Percentiles rank a stretch among this genome's conserved stretches.
Conservation (phyloP, 2,888 invertebrate genomes). For the Gerris lacustris region DNA sequence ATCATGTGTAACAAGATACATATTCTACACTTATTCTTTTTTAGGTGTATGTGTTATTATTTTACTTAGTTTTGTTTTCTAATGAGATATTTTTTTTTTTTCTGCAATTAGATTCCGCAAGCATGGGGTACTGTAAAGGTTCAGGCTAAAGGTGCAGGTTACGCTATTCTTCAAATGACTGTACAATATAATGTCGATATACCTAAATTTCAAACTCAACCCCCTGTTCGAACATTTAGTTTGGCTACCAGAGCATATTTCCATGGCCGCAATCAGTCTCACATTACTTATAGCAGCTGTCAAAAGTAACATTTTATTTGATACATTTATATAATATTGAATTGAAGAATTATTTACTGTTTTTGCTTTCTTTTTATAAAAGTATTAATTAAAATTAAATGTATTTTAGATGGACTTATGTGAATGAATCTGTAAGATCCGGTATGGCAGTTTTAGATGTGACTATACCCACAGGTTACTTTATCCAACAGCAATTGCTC, state of each 20-base stretch:
- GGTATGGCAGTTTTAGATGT: slow-evolving; percentile 82
- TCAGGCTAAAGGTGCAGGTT: slow-evolving; percentile 84
- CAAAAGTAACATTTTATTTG: slow-evolving; percentile 51
- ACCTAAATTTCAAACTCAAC: slow-evolving; percentile 67
- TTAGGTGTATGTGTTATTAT: too few species aligned
- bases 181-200: slow-evolving; percentile 85
- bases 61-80: too few species aligned
- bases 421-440: slow-evolving; percentile 65
- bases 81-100: neutral
- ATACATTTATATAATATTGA: neutral
- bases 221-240: slow-evolving; percentile 69
- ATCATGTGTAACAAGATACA: too few species aligned
- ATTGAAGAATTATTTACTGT: neutral
- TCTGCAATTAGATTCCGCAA: slow-evolving; percentile 57
- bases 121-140: slow-evolving; percentile 93
- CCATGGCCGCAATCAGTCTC: slow-evolving; percentile 86
- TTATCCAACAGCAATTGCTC: slow-evolving; percentile 77
- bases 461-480: slow-evolving; percentile 79
- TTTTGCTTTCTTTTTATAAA: slow-evolving; percentile 9
- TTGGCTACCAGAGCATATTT: slow-evolving; percentile 61
- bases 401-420: slow-evolving; percentile 59
- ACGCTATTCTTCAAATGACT: slow-evolving; percentile 84
- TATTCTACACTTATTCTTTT: too few species aligned
- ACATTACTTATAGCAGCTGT: slow-evolving; percentile 73
- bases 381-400: neutral